Base-by-base conservation (phyloP, 2,797 vertebrate genomes). In the Delichon dasypus region DNA sequence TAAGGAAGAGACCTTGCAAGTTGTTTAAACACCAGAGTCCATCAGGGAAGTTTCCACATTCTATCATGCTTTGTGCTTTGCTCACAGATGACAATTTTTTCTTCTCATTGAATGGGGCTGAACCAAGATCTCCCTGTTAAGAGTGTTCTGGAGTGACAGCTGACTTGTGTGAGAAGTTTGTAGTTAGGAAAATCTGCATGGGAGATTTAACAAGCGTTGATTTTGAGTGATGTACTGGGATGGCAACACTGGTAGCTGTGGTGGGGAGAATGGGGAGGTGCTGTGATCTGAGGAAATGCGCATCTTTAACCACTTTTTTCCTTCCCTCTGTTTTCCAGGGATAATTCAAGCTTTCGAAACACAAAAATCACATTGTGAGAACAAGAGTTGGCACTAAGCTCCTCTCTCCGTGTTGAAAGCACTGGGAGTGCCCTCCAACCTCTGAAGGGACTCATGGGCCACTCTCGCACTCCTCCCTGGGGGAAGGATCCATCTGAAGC, bases 291-390 rank as follows among this genome's bases (percentile, higher is more conserved):
- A 42, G 50, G 51, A 20, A 92, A 32, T 71, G 32, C 71, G 55
- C 47, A 62, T 62, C 71, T 93, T 86, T 85, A 96, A 97, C 78
- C 67, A 55, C 78, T 82, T 91, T 6, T 61, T 64, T 64, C 92
- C 73, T 97, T 92, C 80, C 72, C 89, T 97, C 95, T 97, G 36
- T 97, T 96, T 98, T 98, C 76, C 95, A 98, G 98, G 97, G 98
- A 98, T 97, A 98, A 98, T 96, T 98, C 98, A 94, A 98, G 98
- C 97, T 98, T 98, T 97, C 98, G 98, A 97, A 98, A 98, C 95
- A 98, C 98, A 97, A 98, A 98, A 97, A 98, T 98, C 97, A 97
- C 98, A 36, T 98, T 98, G 97, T 98, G 98, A 98, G 96, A 97
- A 95, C 94, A 95, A 96, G 95, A 96, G 97, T 94, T 97, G 97